These are phyloP conservation scores for Tympanoctomys barrerae DNA, from an alignment of 2,797 vertebrate genomes.

Conservation along the genomic window DNA sequence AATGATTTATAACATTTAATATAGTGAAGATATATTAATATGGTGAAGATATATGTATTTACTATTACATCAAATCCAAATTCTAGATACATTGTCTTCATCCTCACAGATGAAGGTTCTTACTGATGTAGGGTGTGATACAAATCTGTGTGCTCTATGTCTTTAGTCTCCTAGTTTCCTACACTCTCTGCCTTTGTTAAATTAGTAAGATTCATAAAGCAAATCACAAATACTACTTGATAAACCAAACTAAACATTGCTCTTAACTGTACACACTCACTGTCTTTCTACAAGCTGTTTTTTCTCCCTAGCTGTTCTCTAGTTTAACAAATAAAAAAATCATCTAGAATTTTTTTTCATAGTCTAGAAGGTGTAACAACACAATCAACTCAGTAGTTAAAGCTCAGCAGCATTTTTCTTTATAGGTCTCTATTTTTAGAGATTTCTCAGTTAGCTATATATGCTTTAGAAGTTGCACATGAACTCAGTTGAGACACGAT, in stretches of 20 bases:
- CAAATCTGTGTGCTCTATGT: not conserved
- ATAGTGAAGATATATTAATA: not conserved
- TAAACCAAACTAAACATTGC: not conserved
- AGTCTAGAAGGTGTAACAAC: not conserved
- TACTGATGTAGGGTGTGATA: not conserved
- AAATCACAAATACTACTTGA: slow-evolving; percentile 31
- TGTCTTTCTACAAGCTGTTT: not conserved
- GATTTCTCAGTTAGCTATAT: slow-evolving; percentile 40
- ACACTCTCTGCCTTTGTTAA: not conserved
- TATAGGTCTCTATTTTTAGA: slow-evolving; percentile 65
- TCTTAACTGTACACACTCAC: not conserved
- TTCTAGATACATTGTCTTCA: not conserved
- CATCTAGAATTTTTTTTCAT: not conserved
- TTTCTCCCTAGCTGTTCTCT: not conserved
- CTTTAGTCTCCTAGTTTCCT: slow-evolving; percentile 16
- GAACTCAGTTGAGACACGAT: slow-evolving; percentile 28
- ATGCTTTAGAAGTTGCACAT: slow-evolving; percentile 36
- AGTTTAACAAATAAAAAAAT: slow-evolving; percentile 45
- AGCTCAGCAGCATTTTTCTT: slow-evolving; percentile 51
- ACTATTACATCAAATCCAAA: not conserved
- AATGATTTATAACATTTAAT: not conserved
- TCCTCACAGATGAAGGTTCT: not conserved
- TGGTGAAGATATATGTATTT: too few relatives aligned
- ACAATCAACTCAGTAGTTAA: slow-evolving; percentile 32
- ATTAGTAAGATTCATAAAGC: not conserved